Evolutionary conservation across 2,888 invertebrate genomes (phyloP).

Genomic region (Lasioglossum leucozonium): DNA sequence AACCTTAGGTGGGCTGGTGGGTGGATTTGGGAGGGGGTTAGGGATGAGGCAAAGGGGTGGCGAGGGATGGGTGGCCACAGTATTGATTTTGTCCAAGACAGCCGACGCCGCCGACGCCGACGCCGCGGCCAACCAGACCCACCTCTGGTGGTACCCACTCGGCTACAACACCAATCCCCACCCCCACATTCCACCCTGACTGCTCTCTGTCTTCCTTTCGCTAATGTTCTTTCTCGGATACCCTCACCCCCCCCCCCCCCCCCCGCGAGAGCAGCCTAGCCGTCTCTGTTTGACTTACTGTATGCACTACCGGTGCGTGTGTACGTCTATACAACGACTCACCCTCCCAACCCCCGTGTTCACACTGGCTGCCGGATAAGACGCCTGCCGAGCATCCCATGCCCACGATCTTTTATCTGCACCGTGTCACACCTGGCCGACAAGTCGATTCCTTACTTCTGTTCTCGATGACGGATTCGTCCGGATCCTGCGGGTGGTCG

Average conservation of each 20-base stretch:
- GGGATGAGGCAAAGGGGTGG: conserved; percentile 75
- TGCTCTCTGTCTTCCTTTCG: conserved; percentile 63
- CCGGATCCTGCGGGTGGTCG: not conserved
- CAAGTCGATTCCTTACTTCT: not conserved
- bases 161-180: conserved; percentile 73
- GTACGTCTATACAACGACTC: conserved; percentile 11
- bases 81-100: conserved; percentile 85
- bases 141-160: conserved; percentile 84
- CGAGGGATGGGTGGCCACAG: conserved; percentile 83
- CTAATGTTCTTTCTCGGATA: conserved; percentile 63
- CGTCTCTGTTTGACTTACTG: conserved; percentile 32
- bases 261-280: conserved; percentile 14
- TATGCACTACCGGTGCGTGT: conserved; percentile 4
- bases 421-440: not conserved
- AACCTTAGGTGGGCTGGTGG: conserved; percentile 79
- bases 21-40: conserved; percentile 67
- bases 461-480: not conserved
- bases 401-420: conserved; percentile 56
- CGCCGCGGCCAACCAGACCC: conserved; percentile 84
- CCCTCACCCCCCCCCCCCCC: not conserved
- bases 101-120: conserved; percentile 81
- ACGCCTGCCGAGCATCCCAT: conserved; percentile 52
- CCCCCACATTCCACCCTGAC: conserved; percentile 69
- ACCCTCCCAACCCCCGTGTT: conserved; percentile 45
- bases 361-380: conserved; percentile 61